A percentile compares a stretch with the other conserved stretches of the same genome.
Evolutionary conservation across 2,888 invertebrate genomes (phyloP).

Genomic region (Dicyrtoma fusca): DNA sequence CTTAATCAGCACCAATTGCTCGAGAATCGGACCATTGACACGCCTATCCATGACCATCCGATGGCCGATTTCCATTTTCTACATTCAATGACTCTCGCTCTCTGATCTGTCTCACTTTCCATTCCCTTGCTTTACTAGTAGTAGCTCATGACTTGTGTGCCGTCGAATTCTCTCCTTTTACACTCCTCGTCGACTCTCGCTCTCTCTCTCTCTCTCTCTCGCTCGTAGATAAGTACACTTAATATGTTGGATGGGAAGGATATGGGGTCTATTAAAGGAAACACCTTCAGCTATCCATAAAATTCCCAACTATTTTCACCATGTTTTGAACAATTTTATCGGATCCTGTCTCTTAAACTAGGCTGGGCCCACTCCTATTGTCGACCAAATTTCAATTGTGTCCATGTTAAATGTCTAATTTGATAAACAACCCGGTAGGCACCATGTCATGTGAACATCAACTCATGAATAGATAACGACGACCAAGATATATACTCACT

Average conservation of each 20-base stretch:
- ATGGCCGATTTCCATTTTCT: conserved; percentile 45
- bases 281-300: too few species aligned
- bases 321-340: conserved; percentile 2
- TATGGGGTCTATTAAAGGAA: too few species aligned
- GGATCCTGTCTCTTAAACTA: neutral
- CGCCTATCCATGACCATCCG: conserved; percentile 55
- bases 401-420: conserved; percentile 9
- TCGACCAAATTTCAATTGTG: conserved; percentile 19
- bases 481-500: neutral
- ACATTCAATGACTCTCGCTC: conserved; percentile 30
- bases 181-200: conserved; percentile 21
- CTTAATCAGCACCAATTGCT: conserved; percentile 58
- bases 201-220: conserved; percentile 3
- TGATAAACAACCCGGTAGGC: conserved; percentile 6
- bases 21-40: conserved; percentile 57
- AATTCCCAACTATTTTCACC: too few species aligned
- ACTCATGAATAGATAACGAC: conserved; percentile 12
- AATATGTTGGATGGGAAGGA: too few species aligned
- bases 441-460: neutral
- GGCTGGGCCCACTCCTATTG: neutral
- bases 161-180: conserved; percentile 14
- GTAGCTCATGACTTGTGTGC: neutral
- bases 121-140: neutral
- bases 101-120: conserved; percentile 14
- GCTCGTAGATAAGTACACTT: neutral